phyloP scores from a whole-genome alignment of 2,113 vertebrate genomes.

The Chloebia gouldiae region DNA sequence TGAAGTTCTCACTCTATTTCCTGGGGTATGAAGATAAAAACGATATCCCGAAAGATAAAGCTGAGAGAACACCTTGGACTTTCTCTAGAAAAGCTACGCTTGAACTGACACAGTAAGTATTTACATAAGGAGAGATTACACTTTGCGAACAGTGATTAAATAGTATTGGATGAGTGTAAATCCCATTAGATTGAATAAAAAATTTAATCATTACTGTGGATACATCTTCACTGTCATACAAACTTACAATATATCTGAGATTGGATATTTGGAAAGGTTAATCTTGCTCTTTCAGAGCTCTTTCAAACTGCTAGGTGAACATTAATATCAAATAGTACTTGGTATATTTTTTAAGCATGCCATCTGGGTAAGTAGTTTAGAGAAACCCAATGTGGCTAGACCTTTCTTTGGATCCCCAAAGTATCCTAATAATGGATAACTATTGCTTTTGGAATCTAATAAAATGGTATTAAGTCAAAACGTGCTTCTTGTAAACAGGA shows the following conservation, averaged over 20 bases:
- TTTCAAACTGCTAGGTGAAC: background rate
- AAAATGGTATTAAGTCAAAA: background rate
- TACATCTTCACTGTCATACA: background rate
- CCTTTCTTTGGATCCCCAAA: background rate
- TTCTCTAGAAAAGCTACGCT: slow-evolving; percentile 93
- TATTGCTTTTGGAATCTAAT: background rate
- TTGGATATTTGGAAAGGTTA: background rate
- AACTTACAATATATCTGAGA: background rate
- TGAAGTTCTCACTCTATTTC: slow-evolving; percentile 96
- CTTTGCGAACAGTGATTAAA: background rate
- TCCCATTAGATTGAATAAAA: background rate
- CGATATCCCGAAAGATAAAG: slow-evolving; percentile 85
- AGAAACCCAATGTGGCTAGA: background rate
- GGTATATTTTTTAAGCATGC: background rate
- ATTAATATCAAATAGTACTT: background rate
- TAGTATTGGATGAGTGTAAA: background rate
- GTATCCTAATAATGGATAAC: background rate
- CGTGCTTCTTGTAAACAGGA: background rate
- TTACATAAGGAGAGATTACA: background rate
- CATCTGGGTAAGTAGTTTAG: background rate
- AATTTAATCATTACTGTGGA: background rate
- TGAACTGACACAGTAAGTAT: slow-evolving; percentile 89
- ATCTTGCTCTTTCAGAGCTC: background rate
- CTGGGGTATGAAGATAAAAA: slow-evolving; percentile 94
- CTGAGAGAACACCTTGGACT: slow-evolving; percentile 84